Evolutionary conservation across 2,797 vertebrate species (phyloP).

Genomic region (Argyrosomus regius): DNA sequence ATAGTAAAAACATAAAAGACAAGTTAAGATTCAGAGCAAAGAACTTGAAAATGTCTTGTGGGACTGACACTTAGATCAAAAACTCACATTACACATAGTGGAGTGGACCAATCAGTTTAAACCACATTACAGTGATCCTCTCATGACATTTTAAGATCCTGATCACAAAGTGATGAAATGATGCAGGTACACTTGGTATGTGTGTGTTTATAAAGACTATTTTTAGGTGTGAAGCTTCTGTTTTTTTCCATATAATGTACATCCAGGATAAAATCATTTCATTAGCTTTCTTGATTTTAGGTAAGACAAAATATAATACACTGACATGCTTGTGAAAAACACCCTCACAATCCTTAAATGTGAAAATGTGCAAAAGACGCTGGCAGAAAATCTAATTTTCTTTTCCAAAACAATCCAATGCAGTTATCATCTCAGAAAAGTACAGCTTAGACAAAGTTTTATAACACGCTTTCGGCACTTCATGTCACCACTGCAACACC

Average conservation of each 20-base stretch:
- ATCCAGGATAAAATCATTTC: neutral
- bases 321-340: neutral
- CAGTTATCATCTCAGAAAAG: neutral
- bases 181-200: neutral
- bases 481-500: slow-evolving; percentile 9
- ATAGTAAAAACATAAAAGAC: neutral
- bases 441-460: neutral
- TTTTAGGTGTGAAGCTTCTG: neutral
- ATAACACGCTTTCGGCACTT: neutral
- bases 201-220: neutral
- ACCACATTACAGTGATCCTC: neutral
- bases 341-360: neutral
- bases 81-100: neutral
- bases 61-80: neutral
- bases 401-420: neutral
- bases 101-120: neutral
- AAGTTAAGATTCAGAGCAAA: neutral
- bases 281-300: neutral
- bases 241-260: neutral
- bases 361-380: neutral
- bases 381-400: no score
- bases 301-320: neutral
- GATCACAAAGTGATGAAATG: neutral
- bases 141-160: neutral
- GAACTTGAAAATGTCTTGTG: neutral